These are phyloP conservation scores for Drosophila pectinifera DNA, from an alignment of 1,140 invertebrate genomes.

Conservation along the genomic window DNA sequence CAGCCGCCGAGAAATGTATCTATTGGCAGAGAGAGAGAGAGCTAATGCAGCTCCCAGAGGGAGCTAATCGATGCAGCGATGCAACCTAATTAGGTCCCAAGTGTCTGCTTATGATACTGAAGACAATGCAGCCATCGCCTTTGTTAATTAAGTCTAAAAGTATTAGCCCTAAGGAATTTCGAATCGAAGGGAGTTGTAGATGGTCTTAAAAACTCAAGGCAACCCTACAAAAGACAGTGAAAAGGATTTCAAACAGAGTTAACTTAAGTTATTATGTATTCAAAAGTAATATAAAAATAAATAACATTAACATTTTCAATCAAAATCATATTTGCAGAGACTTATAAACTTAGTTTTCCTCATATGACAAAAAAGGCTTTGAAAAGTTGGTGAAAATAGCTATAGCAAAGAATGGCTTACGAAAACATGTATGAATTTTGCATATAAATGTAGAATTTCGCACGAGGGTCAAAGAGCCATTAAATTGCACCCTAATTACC, in stretches of 20 bases:
- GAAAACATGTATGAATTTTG: background rate
- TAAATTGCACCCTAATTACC: constrained; percentile 78
- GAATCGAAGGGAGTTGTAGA: background rate
- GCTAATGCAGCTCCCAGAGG: constrained; percentile 7
- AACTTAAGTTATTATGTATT: no score
- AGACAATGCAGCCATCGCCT: background rate
- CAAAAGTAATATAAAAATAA: no score
- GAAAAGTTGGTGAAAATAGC: no score
- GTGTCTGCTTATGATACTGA: constrained; percentile 5
- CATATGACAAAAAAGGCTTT: no score
- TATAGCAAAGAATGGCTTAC: no score
- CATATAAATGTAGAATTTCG: constrained; percentile 10
- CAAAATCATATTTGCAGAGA: no score
- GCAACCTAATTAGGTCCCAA: constrained; percentile 26
- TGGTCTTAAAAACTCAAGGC: no score
- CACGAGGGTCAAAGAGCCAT: constrained; percentile 53
- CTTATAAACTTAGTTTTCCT: no score
- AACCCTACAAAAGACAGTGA: no score
- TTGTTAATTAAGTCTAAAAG: constrained; percentile 1
- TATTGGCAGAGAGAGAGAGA: background rate
- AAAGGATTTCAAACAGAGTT: no score
- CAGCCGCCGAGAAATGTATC: constrained; percentile 4
- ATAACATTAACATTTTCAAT: no score
- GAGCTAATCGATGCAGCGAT: constrained; percentile 31
- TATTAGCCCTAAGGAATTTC: background rate